Conservation (phyloP, 1,140 invertebrate species). For the Pogonomyrmex barbatus region DNA sequence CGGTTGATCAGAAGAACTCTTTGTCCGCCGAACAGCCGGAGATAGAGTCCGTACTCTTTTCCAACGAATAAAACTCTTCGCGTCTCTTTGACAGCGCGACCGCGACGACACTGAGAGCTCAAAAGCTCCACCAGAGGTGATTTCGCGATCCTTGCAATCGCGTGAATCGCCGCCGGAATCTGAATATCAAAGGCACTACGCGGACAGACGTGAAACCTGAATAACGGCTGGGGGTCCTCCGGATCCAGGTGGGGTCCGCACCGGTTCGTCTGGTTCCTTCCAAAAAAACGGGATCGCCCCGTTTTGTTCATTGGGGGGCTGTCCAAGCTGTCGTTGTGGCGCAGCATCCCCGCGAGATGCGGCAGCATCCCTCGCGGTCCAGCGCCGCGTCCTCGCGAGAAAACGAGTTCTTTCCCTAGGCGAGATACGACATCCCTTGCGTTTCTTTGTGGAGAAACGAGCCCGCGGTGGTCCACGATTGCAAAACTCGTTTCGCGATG, state of each 20-base stretch:
- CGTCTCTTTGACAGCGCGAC: slow-evolving; percentile 65
- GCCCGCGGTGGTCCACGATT: slow-evolving; percentile 74
- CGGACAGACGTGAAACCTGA: slow-evolving; percentile 78
- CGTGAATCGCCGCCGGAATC: slow-evolving; percentile 72
- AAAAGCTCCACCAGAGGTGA: slow-evolving; percentile 56
- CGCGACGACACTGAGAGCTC: slow-evolving; percentile 66
- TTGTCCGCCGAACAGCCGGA: slow-evolving; percentile 26
- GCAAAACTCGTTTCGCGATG: slow-evolving; percentile 60
- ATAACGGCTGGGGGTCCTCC: slow-evolving; percentile 84
- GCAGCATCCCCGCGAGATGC: slow-evolving; percentile 10
- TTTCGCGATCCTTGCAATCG: slow-evolving; percentile 64
- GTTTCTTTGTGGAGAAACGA: slow-evolving; percentile 42
- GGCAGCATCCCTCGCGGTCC: slow-evolving; percentile 70
- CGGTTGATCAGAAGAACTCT: slow-evolving; percentile 41
- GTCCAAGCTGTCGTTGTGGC: slow-evolving; percentile 21
- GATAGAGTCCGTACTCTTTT: slow-evolving; percentile 32
- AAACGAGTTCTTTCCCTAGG: slow-evolving; percentile 65
- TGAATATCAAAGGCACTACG: slow-evolving; percentile 81
- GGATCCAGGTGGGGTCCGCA: slow-evolving; percentile 86
- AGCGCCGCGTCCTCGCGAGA: slow-evolving; percentile 35
- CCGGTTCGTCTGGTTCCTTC: slow-evolving; percentile 80
- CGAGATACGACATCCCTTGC: slow-evolving; percentile 37
- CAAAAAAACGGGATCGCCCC: slow-evolving; percentile 75
- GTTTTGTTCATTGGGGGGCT: slow-evolving; percentile 47
- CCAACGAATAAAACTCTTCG: slow-evolving; percentile 49